A percentile compares a stretch with the other conserved stretches of the same genome.
Evolutionary conservation across 2,888 invertebrate genomes (phyloP).

Genomic region (Idaea biselata): DNA sequence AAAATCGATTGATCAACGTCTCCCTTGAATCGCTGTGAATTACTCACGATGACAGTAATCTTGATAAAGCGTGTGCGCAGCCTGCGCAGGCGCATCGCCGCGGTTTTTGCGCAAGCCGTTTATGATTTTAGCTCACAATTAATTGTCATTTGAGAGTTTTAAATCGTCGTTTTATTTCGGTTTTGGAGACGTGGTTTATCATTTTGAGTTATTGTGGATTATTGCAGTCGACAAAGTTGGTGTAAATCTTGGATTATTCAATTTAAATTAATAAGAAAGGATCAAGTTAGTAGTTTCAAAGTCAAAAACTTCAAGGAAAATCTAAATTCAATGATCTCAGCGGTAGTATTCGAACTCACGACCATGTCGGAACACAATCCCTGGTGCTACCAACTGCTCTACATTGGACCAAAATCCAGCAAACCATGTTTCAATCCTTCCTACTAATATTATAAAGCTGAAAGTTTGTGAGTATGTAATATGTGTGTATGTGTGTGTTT

Average conservation of each 20-base stretch:
- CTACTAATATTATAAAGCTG: too few relatives aligned
- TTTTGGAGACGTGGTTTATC: not conserved
- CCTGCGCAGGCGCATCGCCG: constrained; percentile 34
- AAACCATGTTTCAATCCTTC: too few relatives aligned
- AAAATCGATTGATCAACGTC: constrained; percentile 73
- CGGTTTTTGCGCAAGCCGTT: constrained; percentile 20
- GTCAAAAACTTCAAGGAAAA: too few relatives aligned
- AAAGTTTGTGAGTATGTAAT: too few relatives aligned
- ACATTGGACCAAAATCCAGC: too few relatives aligned
- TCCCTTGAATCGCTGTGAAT: constrained; percentile 52
- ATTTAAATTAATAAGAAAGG: not conserved
- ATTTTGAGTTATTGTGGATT: not conserved
- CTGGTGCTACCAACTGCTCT: too few relatives aligned
- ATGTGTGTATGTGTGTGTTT: too few relatives aligned
- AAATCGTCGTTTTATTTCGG: not conserved
- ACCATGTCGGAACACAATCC: too few relatives aligned
- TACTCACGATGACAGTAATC: constrained; percentile 65
- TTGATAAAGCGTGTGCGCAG: constrained; percentile 57
- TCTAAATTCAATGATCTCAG: too few relatives aligned
- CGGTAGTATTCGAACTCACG: too few relatives aligned
- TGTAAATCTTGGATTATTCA: not conserved
- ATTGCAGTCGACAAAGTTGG: not conserved
- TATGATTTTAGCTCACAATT: constrained; percentile 30
- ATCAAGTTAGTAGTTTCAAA: too few relatives aligned
- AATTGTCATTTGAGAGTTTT: constrained; percentile 12